phyloP scores from a whole-genome alignment of 2,888 invertebrate genomes.

The Cephus pygmeus region DNA sequence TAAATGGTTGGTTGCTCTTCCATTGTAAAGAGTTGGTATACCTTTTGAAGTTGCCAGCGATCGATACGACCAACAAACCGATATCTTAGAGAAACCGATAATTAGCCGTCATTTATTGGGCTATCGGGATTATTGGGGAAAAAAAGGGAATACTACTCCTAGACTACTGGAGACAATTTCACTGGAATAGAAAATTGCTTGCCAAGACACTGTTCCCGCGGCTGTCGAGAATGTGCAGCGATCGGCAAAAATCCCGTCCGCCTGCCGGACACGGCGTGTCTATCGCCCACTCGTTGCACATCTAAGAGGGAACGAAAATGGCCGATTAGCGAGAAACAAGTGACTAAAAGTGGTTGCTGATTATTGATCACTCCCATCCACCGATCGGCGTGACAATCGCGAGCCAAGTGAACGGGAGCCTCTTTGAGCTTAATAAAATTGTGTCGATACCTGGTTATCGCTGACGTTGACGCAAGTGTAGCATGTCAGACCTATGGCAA shows the following conservation, averaged over 20 bases:
- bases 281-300: slow-evolving; percentile 74
- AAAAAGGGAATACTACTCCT: not conserved
- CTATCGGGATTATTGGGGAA: not conserved
- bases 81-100: not conserved
- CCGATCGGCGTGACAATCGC: not conserved
- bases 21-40: not conserved
- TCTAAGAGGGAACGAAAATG: slow-evolving; percentile 45
- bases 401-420: not conserved
- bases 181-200: slow-evolving; percentile 37
- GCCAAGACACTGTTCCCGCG: slow-evolving; percentile 72
- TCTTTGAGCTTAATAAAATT: not conserved
- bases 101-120: not conserved
- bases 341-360: not conserved
- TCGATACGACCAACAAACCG: not conserved
- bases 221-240: slow-evolving; percentile 74
- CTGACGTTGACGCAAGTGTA: slow-evolving; percentile 75
- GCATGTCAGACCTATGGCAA: slow-evolving; percentile 67
- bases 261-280: slow-evolving; percentile 72
- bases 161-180: not conserved
- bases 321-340: not conserved
- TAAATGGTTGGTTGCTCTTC: not conserved
- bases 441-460: slow-evolving; percentile 67
- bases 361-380: not conserved
- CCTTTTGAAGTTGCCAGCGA: not conserved
- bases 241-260: slow-evolving; percentile 73